Evolutionary conservation across 2,888 invertebrate species (phyloP).

Genomic region (Drosophila anomelani): DNA sequence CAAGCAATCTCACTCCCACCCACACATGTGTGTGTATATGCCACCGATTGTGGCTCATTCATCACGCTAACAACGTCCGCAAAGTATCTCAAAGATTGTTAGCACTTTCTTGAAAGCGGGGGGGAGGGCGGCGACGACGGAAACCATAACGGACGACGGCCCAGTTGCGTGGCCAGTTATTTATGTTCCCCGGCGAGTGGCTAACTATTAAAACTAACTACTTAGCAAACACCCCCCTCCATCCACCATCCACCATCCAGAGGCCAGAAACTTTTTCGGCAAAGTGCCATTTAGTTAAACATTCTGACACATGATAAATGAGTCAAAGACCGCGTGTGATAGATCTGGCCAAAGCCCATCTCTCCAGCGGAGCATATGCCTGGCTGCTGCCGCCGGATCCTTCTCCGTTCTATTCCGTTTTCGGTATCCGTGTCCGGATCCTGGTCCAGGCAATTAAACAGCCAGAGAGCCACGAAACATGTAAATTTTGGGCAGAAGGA

Average conservation of each 20-base stretch:
- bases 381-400: conserved; percentile 15
- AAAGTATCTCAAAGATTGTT: conserved; percentile 77
- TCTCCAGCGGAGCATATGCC: conserved; percentile 39
- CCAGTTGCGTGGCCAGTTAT: conserved; percentile 66
- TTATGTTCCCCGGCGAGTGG: conserved; percentile 66
- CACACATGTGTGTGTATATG: background rate
- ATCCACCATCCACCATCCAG: background rate
- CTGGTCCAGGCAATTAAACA: conserved; percentile 69
- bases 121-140: conserved; percentile 9
- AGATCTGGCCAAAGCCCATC: conserved; percentile 42
- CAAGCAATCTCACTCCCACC: conserved; percentile 42
- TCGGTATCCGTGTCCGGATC: conserved; percentile 22
- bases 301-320: conserved; percentile 81
- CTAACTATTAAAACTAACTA: conserved; percentile 80
- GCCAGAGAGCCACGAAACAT: conserved; percentile 56
- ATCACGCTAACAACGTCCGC: conserved; percentile 60
- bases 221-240: conserved; percentile 69
- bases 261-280: conserved; percentile 67
- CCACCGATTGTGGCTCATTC: conserved; percentile 50
- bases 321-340: conserved; percentile 60
- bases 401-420: conserved; percentile 8
- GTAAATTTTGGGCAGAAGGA: conserved; percentile 56
- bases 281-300: conserved; percentile 80
- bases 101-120: conserved; percentile 57
- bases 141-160: conserved; percentile 28